These are phyloP conservation scores for Malachius bipustulatus DNA, from an alignment of 2,888 invertebrate genomes.

Conservation along the genomic window DNA sequence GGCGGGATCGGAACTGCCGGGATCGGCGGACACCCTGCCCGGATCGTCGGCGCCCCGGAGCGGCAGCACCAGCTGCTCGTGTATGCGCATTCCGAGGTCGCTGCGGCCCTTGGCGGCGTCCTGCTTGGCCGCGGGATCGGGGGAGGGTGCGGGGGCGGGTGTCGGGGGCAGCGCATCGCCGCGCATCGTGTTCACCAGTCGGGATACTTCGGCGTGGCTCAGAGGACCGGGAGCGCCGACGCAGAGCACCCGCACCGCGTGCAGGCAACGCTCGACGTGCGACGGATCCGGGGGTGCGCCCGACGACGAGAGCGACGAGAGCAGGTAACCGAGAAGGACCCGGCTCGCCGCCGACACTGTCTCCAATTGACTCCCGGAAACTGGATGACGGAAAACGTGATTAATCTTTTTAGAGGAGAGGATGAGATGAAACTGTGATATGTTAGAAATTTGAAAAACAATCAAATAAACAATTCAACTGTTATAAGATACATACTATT, in stretches of 20 bases:
- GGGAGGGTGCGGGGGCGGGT: slow-evolving; percentile 30
- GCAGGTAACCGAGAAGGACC: slow-evolving; percentile 53
- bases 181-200: slow-evolving; percentile 66
- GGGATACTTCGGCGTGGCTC: slow-evolving; percentile 62
- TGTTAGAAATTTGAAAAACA: too few species aligned
- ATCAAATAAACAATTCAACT: too few species aligned
- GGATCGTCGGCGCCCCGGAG: slow-evolving; percentile 49
- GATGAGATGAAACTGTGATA: too few species aligned
- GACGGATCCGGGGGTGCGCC: slow-evolving; percentile 29
- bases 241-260: slow-evolving; percentile 61
- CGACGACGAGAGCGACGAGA: slow-evolving; percentile 32
- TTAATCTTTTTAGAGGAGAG: too few species aligned
- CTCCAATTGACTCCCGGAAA: slow-evolving; percentile 55
- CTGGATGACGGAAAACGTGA: too few species aligned
- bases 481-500: too few species aligned
- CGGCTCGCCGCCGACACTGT: slow-evolving; percentile 56
- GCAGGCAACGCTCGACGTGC: slow-evolving; percentile 44
- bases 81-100: slow-evolving; percentile 58
- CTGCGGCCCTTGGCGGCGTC: slow-evolving; percentile 51
- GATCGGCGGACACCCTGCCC: slow-evolving; percentile 30
- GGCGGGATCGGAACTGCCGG: slow-evolving; percentile 34
- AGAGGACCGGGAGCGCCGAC: slow-evolving; percentile 57
- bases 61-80: slow-evolving; percentile 62
- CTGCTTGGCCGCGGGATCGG: slow-evolving; percentile 37
- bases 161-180: slow-evolving; percentile 46